phyloP scores from a whole-genome alignment of 2,113 vertebrate genomes.

The Euleptes europaea region DNA sequence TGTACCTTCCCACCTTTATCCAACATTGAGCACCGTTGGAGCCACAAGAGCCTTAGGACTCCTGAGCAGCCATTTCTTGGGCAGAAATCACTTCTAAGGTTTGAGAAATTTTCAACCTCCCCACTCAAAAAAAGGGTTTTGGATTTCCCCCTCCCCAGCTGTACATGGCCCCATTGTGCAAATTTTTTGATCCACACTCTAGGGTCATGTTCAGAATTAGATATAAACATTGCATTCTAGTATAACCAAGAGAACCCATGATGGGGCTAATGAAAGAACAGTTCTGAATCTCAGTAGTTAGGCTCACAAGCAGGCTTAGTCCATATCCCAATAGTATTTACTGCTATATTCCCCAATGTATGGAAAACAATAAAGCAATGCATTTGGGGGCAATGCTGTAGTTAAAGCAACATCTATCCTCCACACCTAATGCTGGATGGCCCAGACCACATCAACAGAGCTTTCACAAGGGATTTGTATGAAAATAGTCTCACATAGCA shows the following conservation, averaged over 20 bases:
- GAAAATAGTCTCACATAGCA: not conserved
- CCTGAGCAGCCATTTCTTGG: too few relatives aligned
- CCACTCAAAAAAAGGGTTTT: too few relatives aligned
- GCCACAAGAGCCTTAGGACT: too few relatives aligned
- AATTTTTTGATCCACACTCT: too few relatives aligned
- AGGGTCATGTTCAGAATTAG: too few relatives aligned
- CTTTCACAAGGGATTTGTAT: not conserved
- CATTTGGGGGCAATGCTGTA: not conserved
- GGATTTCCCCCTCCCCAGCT: too few relatives aligned
- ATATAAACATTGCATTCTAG: too few relatives aligned
- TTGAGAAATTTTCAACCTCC: too few relatives aligned
- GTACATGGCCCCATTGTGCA: too few relatives aligned
- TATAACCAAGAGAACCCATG: not conserved
- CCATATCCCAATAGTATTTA: not conserved
- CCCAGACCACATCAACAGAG: not conserved
- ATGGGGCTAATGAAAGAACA: not conserved
- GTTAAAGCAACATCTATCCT: not conserved
- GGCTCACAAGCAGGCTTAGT: not conserved
- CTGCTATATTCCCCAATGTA: not conserved
- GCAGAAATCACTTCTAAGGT: too few relatives aligned
- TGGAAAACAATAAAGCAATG: not conserved
- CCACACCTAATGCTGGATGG: not conserved
- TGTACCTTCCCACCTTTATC: too few relatives aligned
- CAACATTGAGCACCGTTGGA: too few relatives aligned
- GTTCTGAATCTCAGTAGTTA: not conserved